Evolutionary conservation across 1,140 invertebrate species (phyloP), one percentile per base, ranked within the genome.

Genomic region (Drosophila pachea): DNA sequence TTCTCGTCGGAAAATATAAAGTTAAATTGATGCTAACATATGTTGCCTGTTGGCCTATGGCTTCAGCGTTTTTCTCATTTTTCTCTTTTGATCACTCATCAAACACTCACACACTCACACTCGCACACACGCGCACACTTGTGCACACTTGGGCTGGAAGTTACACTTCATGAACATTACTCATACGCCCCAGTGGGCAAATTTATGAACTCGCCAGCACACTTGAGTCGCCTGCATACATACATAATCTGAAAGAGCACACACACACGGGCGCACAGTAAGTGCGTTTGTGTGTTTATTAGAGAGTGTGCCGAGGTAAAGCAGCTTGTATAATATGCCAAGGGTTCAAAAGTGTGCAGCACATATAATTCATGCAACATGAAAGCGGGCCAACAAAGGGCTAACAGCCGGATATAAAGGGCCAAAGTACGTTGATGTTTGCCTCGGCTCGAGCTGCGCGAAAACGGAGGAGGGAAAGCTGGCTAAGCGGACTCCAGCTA

Each of bases 281-380:
- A 83, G 78, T 83, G 78, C 78, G 79, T 84, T 83, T 84, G 78
- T 83, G 36, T 84, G 78, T 84, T 84, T 79, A 76, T 73, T 84
- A 71, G 76, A 73, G 79, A 68, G 55, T 40, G 68, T 29, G 77
- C 62, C 73, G 61, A 64, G 82, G 74, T 67, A 79, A 83, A 73
- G 79, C 78, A 79, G 79, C 79, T 84, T 86, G 79, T 83, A 84
- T 86, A 86, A 84, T 84, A 86, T 84, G 76, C 73, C 81, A 84
- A 74, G 79, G 79, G 79, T 86, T 81, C 86, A 84, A 84, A 84
- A 76, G 79, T 79, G 81, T 74, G 69, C 73, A 81, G 69, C 67
- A 22, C 79, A 73, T 65, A 84, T 84, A 84, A 86, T 84, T 84
- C 81, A 84, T 81, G 75, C 66, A 64, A 59, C 72, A 75, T 53